Conservation (phyloP, 2,888 invertebrate genomes). For the Sicus ferrugineus region DNA sequence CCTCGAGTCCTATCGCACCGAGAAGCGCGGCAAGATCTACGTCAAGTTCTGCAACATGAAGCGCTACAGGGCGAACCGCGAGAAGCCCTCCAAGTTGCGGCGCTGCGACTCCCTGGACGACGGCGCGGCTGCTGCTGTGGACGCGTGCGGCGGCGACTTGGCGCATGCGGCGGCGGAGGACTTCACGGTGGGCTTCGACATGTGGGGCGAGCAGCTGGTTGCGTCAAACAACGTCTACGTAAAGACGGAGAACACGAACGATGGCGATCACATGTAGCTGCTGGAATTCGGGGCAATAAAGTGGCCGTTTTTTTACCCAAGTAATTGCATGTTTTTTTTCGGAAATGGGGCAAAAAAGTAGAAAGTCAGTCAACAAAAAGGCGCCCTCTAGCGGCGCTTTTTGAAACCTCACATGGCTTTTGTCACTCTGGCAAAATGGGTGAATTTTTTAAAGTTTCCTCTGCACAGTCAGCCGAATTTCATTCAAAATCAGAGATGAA, state of each 20-base stretch:
- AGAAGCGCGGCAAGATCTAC: constrained; percentile 57
- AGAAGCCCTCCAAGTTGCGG: not conserved
- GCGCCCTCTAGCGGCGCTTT: not conserved
- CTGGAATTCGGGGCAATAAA: not conserved
- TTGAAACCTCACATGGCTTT: not conserved
- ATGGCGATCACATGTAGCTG: constrained; percentile 3
- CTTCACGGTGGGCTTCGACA: constrained; percentile 27
- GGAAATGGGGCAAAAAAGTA: not conserved
- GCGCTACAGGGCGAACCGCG: constrained; percentile 42
- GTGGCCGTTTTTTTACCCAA: not conserved
- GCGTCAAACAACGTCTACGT: constrained; percentile 20
- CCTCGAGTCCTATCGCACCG: constrained; percentile 54
- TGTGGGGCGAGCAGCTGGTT: constrained; percentile 18
- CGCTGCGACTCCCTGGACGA: not conserved
- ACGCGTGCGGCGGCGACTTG: too few relatives aligned
- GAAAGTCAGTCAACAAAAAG: not conserved
- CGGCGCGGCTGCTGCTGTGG: not conserved
- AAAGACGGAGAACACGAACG: constrained; percentile 30
- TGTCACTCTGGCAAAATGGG: not conserved
- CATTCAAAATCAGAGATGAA: too few relatives aligned
- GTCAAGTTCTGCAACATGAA: constrained; percentile 57
- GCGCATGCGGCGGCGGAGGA: constrained; percentile 17
- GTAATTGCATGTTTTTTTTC: not conserved
- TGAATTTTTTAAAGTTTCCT: not conserved
- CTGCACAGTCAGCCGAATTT: not conserved